Base-by-base conservation (phyloP, 1,140 invertebrate genomes). In the Leptinotarsa texana region DNA sequence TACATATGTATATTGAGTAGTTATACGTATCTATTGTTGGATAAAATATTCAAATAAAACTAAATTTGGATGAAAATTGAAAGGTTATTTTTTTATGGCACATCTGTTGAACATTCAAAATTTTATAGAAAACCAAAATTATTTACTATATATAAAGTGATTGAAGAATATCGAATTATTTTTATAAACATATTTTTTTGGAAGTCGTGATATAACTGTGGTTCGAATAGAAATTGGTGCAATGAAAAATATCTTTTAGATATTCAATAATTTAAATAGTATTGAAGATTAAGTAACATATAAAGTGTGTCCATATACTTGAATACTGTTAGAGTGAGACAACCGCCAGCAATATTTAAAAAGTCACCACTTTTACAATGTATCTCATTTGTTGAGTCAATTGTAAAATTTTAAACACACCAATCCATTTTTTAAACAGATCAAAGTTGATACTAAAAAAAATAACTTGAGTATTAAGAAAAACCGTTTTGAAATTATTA, bases 1-100 rank as follows among this genome's bases (percentile, higher is more conserved):
- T 69, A 69, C 68, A 69, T 69, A 69, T 69, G 68, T 69, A 69
- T 47, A 69, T 65, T 65, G 63, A 65, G 68, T 49, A 69, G 48
- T 62, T 57, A 21, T 42, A 69, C 51, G 47, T 71, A 47, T 69
- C 15, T 69, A 57, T 72, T 72, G 69, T 72, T 61, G 57, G 33
- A 69, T 69, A 18, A 57, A 57, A 69, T 69, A 42, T 69, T 69
- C 11, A 42, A 69, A 69, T 69, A 69, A 69, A 42, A 48, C 67
- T 69, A 69, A 42, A 69, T 69, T 42, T 69, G 27, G 13, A 69
- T 15, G 33, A 24, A 65, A 21, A 65, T 6, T 17, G 63, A 13
- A 65, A 73, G 42, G 63, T 73, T 73, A 73, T 73, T 73, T 73
- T 73, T 73, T 73, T 73, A 73, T 62, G 63, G 63, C 71, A 73